Conservation (phyloP, 1,140 invertebrate genomes). For the Halesus radiatus region DNA sequence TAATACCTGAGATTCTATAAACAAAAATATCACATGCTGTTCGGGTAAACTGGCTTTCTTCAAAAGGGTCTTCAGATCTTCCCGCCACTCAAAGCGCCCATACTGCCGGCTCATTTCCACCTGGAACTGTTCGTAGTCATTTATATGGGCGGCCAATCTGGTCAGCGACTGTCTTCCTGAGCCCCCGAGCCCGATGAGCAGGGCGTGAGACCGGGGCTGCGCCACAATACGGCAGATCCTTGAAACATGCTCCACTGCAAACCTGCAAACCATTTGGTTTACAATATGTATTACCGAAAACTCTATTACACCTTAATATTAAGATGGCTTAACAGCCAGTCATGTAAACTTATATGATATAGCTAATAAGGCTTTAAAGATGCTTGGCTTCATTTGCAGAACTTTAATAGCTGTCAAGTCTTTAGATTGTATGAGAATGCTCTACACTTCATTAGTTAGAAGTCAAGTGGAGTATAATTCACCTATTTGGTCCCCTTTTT, state of each 20-base stretch:
- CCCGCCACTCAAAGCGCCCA: conserved; percentile 87
- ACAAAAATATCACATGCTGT: conserved; percentile 91
- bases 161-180: conserved; percentile 93
- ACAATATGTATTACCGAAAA: too few relatives aligned
- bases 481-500: too few relatives aligned
- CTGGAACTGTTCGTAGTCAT: conserved; percentile 90
- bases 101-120: conserved; percentile 93
- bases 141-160: conserved; percentile 91
- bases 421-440: too few relatives aligned
- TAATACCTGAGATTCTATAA: conserved; percentile 89
- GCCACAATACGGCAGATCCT: conserved; percentile 92
- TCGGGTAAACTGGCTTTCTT: conserved; percentile 87
- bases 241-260: conserved; percentile 95
- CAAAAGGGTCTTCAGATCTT: conserved; percentile 89
- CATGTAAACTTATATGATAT: too few relatives aligned
- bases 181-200: conserved; percentile 92
- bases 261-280: conserved; percentile 75
- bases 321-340: too few relatives aligned
- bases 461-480: too few relatives aligned
- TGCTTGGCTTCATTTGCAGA: too few relatives aligned
- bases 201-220: conserved; percentile 88
- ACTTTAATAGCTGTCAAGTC: too few relatives aligned
- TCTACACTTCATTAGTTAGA: too few relatives aligned
- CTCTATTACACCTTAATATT: too few relatives aligned
- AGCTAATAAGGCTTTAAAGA: too few relatives aligned